phyloP scores from a whole-genome alignment of 2,113 vertebrate species.

The Colossoma macropomum region DNA sequence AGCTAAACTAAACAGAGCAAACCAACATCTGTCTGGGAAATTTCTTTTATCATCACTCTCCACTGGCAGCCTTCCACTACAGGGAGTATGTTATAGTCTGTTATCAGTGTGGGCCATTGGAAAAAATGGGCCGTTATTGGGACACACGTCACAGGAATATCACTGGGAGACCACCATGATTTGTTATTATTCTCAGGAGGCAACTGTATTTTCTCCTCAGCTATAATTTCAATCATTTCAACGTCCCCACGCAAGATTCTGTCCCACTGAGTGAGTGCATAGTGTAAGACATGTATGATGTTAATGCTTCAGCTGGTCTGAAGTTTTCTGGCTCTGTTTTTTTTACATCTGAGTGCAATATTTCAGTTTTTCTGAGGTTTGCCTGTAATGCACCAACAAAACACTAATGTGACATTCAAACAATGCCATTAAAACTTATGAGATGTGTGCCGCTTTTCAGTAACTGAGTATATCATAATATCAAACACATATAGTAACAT shows the following conservation, averaged over 20 bases:
- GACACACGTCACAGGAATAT: neutral
- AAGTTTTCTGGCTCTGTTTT: neutral
- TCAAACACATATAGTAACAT: too few species aligned
- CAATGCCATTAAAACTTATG: too few species aligned
- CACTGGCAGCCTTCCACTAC: neutral
- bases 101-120: neutral
- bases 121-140: neutral
- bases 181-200: conserved; percentile 16
- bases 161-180: neutral
- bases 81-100: conserved; percentile 8
- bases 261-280: neutral
- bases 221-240: neutral
- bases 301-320: neutral
- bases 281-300: neutral
- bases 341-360: too few species aligned
- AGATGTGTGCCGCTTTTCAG: too few species aligned
- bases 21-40: neutral
- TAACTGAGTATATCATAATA: too few species aligned
- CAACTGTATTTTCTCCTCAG: conserved; percentile 9
- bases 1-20: conserved; percentile 20
- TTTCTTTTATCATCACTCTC: conserved; percentile 1
- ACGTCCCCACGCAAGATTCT: neutral
- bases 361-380: too few species aligned
- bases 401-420: too few species aligned
- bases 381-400: too few species aligned